Evolutionary conservation across 2,113 vertebrate genomes (phyloP).

Genomic region (Pangasianodon gigas): DNA sequence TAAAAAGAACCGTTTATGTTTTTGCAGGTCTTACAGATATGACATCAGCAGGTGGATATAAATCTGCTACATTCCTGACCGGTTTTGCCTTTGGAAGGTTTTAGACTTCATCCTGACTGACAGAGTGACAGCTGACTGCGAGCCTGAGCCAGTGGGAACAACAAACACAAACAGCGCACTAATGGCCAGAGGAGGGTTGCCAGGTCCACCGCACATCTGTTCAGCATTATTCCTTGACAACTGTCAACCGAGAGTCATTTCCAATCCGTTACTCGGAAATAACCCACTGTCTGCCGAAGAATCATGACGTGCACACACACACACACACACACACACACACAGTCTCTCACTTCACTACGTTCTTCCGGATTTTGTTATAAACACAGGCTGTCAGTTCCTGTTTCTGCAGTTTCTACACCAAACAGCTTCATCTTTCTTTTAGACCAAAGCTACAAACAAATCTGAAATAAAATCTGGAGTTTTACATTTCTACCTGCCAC

Average conservation of each 20-base stretch:
- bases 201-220: slow-evolving; percentile 15
- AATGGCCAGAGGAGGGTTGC: slow-evolving; percentile 27
- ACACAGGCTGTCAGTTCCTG: slow-evolving; percentile 47
- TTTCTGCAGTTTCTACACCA: not conserved
- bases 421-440: slow-evolving; percentile 1
- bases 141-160: not conserved
- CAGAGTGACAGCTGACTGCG: slow-evolving; percentile 20
- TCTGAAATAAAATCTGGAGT: slow-evolving; percentile 59
- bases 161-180: not conserved
- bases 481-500: slow-evolving; percentile 78
- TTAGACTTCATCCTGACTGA: slow-evolving; percentile 20
- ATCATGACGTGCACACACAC: not conserved
- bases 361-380: slow-evolving; percentile 42
- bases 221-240: slow-evolving; percentile 7
- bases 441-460: slow-evolving; percentile 21
- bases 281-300: not conserved
- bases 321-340: not conserved
- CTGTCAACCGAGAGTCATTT: slow-evolving; percentile 23
- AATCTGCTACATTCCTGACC: not conserved
- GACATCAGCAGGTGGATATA: not conserved
- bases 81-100: not conserved
- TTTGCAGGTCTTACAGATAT: not conserved
- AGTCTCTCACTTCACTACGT: slow-evolving; percentile 6
- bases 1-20: not conserved
- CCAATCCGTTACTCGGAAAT: slow-evolving; percentile 12